phyloP scores from a whole-genome alignment of 2,113 vertebrate genomes.

The Theristicus caerulescens region DNA sequence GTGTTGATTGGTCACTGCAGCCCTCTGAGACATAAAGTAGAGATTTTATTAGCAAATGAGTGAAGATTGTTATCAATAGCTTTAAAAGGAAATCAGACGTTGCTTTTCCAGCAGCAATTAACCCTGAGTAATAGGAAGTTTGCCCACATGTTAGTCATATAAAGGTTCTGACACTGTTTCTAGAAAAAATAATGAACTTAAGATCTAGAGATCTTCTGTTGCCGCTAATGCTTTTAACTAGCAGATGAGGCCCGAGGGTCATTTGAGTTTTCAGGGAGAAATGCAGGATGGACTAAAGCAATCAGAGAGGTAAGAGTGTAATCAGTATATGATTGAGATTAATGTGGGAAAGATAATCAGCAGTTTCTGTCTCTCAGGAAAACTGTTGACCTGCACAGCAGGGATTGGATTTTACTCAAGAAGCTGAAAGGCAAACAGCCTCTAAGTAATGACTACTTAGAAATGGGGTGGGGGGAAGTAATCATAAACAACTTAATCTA shows the following conservation, averaged over 20 bases:
- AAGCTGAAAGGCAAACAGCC: slow-evolving; percentile 36
- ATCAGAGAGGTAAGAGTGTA: slow-evolving; percentile 8
- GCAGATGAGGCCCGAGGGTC: neutral
- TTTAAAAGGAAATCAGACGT: neutral
- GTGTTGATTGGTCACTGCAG: neutral
- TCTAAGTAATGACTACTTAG: neutral
- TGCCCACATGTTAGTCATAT: neutral
- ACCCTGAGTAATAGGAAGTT: neutral
- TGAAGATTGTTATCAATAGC: neutral
- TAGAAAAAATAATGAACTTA: slow-evolving; percentile 17
- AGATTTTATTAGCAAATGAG: neutral
- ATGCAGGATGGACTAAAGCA: neutral
- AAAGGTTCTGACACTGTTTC: neutral
- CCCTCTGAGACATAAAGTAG: neutral
- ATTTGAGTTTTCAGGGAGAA: slow-evolving; percentile 31
- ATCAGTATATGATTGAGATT: slow-evolving; percentile 51
- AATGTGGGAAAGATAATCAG: slow-evolving; percentile 42
- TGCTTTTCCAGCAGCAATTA: slow-evolving; percentile 9
- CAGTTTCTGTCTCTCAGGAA: slow-evolving; percentile 9
- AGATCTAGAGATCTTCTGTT: neutral
- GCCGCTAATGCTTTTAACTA: neutral
- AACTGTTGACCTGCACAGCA: slow-evolving; percentile 3
- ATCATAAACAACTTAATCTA: neutral
- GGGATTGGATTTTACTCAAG: slow-evolving; percentile 32
- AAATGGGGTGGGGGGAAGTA: neutral